phyloP scores from a whole-genome alignment of 2,113 vertebrate genomes.

The Cyanoliseus patagonus region DNA sequence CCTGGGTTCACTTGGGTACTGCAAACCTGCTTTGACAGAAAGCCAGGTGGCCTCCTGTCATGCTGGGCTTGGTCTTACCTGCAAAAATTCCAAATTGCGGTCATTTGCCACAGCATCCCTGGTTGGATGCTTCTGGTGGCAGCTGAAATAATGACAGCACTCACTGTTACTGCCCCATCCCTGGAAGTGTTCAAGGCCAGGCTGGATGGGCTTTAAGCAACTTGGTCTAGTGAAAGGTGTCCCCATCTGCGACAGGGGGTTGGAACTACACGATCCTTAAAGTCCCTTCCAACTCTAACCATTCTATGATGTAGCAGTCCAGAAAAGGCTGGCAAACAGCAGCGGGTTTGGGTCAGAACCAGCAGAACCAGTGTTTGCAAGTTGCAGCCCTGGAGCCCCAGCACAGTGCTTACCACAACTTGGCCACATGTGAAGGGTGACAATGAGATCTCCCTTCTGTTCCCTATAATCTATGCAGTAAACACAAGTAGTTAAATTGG shows the following conservation, averaged over 20 bases:
- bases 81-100: background rate
- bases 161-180: background rate
- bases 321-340: background rate
- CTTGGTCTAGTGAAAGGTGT: background rate
- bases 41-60: background rate
- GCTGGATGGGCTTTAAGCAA: background rate
- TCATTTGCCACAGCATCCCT: background rate
- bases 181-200: background rate
- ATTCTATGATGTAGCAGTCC: background rate
- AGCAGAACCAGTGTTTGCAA: fast-evolving
- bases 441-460: background rate
- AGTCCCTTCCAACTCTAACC: background rate
- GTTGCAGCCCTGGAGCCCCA: fast-evolving
- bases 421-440: background rate
- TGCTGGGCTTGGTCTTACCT: background rate
- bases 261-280: background rate
- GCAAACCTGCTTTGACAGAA: background rate
- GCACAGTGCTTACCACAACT: fast-evolving
- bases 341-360: background rate
- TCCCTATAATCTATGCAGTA: background rate
- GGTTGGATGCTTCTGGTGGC: background rate
- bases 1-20: background rate
- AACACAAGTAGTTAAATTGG: background rate
- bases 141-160: background rate
- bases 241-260: background rate